Percentiles rank a stretch among this genome's conserved stretches.
Evolutionary conservation across 2,113 vertebrate genomes (phyloP).

Genomic region (Sprattus sprattus): DNA sequence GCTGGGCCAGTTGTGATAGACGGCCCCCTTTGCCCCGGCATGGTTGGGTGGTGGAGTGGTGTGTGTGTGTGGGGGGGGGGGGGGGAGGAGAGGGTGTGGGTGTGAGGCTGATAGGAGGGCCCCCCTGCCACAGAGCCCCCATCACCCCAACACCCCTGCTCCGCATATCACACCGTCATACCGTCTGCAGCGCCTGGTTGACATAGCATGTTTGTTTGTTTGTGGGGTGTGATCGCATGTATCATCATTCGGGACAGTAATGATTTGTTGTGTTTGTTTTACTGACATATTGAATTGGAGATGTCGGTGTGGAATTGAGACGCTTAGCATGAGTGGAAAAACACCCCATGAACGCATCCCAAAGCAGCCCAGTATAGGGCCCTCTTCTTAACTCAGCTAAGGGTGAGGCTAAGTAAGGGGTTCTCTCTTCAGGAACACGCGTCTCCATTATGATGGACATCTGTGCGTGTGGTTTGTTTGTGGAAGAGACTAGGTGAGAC

Average conservation of each 20-base stretch:
- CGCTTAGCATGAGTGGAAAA: neutral
- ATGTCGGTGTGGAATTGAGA: neutral
- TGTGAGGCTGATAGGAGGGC: neutral
- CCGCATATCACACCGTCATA: neutral
- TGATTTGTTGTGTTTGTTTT: constrained; percentile 15
- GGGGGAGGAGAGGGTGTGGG: neutral
- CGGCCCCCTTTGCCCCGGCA: constrained; percentile 23
- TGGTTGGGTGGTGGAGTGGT: constrained; percentile 25
- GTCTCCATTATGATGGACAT: neutral
- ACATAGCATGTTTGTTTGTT: neutral
- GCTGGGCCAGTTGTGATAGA: constrained; percentile 42
- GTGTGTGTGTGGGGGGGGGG: neutral
- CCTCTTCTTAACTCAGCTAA: too few relatives aligned
- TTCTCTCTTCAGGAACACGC: neutral
- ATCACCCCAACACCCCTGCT: neutral
- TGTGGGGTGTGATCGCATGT: neutral
- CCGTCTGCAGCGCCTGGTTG: neutral
- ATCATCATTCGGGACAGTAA: neutral
- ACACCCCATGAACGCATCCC: neutral
- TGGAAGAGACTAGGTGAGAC: neutral
- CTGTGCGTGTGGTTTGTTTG: neutral
- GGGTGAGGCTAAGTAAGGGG: neutral
- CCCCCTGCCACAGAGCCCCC: neutral
- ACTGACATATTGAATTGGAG: neutral
- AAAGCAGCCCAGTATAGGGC: neutral